Base-by-base conservation (phyloP, 1,140 invertebrate species). In the Lethocerus indicus region DNA sequence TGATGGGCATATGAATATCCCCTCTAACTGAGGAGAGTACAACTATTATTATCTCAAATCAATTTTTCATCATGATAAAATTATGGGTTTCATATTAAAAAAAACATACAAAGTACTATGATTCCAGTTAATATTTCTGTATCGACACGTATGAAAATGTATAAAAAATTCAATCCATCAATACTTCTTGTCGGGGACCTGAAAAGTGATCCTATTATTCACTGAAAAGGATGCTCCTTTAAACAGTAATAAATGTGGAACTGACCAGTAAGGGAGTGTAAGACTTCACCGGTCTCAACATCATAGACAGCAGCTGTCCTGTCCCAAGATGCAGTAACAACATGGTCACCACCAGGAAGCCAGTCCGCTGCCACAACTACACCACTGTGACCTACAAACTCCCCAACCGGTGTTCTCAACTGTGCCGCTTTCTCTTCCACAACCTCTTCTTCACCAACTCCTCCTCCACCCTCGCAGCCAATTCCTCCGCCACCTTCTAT, bases 271-370 rank as follows among this genome's bases (percentile, higher is more conserved):
- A 95, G 71, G 26, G 83, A 83, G 54, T 88, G 88, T 49, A 98
- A 65, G 12, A 90, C 71, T 61, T 92, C 86, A n/a, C 89, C 88
- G 27, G 88, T 90, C 68, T 95, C 88, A 2, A 88, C 82, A 64
- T 98, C 93, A 66, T 92, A 94, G n/a, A 99, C 67, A 63, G 89
- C 87, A 14, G 92, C 92, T 0, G 85, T 87, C 53, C 93, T 73
- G 67, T 99, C 95, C 95, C 94, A 98, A 1, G 90, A 93, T n/a
- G 91, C 94, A 13, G 92, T 95, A 49, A 98, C 84, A n/a, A 88
- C 74, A 67, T 96, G 90, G 55, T 94, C 87, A 40, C 84, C 87
- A 29, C 75, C 81, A 21, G 79, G 70, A 45, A 98, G 68, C 94
- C 94, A 99, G 65, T 98, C 95, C 48, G 93, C 94, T 2, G 89